Evolutionary conservation across 1,140 invertebrate species (phyloP), one percentile per base, ranked within the genome.

Genomic region (Portunus trituberculatus): DNA sequence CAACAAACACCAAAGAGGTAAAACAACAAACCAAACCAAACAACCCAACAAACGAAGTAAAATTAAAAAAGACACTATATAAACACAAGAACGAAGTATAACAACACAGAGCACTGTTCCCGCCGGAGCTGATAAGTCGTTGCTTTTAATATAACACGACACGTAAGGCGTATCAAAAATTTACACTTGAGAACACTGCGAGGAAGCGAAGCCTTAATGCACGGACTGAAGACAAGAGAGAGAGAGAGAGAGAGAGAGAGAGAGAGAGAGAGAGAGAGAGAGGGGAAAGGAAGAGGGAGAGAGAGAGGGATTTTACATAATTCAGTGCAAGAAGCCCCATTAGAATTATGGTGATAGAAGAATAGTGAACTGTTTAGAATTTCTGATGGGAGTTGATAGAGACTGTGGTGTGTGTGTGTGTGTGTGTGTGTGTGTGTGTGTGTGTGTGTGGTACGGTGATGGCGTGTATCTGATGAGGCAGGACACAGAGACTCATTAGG

Each of bases 301-400:
- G 59, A 28, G 16, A 52, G 48, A 52, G 48, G n/a, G 91, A 83
- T 46, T 92, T 92, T 92, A 92, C 91, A 92, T 92, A 92, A 92
- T 92, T 76, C 67, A 83, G 91, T 20, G n/a, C 91, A 92, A 92
- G 91, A 39, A 83, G 67, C 29, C 59, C 91, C 91, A 92, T 92
- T 92, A 92, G 91, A 92, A 82, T 82, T 92, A 92, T 46, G n/a
- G n/a, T 29, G 67, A 83, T 28, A 92, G 59, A 82, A 88, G 86
- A 7, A 76, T 76, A n/a, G 0, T 7, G 20, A n/a, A 76, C 3
- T 48, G 86, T 88, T 88, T 39, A 45, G 86, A 88, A 88, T 88
- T 88, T 88, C 12, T 88, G 86, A 88, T 88, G 31, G 86, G 20
- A 14, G 31, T 14, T 46, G 86, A 32, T 46, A 46, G 28, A 46